Conservation (phyloP, 2,797 vertebrate genomes). For the Dendrocincla fuliginosa region DNA sequence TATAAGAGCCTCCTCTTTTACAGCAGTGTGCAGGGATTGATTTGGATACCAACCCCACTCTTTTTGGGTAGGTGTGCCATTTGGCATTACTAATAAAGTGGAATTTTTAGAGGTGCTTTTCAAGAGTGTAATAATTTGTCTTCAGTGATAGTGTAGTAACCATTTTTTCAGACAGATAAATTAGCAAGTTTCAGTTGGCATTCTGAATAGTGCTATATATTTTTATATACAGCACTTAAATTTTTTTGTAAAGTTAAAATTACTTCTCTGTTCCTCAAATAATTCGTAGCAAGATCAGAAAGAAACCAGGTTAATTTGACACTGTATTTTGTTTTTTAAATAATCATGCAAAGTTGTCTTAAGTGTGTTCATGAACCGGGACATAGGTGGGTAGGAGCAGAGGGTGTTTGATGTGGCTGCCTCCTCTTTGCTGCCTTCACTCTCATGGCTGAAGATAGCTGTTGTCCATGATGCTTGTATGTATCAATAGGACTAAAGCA, state of each 20-base stretch:
- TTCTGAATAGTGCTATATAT: not conserved
- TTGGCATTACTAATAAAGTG: not conserved
- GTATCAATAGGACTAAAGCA: not conserved
- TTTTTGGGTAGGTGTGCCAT: not conserved
- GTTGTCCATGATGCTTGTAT: not conserved
- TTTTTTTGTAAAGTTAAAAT: not conserved
- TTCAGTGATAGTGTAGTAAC: not conserved
- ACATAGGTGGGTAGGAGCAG: not conserved
- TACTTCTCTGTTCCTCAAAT: not conserved
- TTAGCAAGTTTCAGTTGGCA: not conserved
- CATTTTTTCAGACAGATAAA: not conserved
- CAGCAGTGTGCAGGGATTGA: not conserved
- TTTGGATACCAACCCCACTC: not conserved
- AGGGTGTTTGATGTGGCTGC: not conserved
- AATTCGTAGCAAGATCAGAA: not conserved
- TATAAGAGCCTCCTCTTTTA: not conserved
- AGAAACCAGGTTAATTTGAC: not conserved
- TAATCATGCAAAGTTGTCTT: not conserved
- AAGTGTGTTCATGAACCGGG: fast-evolving
- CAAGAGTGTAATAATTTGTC: not conserved
- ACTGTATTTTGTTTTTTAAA: not conserved
- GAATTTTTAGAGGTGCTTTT: not conserved
- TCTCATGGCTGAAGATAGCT: not conserved
- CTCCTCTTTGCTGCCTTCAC: not conserved
- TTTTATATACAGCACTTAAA: not conserved